Evolutionary conservation across 2,113 vertebrate genomes (phyloP).

Genomic region (Phodopus roborovskii): DNA sequence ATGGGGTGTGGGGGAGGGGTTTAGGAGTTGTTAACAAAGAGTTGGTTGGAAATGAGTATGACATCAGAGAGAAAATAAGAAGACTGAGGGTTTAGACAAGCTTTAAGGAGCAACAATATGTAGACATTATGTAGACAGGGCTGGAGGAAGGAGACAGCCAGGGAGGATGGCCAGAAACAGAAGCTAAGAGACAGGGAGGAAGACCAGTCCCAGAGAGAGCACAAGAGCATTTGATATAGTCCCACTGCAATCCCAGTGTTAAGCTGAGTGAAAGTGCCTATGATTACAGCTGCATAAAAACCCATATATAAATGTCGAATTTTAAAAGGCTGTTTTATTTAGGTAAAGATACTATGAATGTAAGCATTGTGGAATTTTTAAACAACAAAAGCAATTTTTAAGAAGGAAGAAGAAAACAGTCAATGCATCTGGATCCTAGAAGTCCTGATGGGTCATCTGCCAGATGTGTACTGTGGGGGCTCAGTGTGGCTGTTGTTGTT

Average conservation of each 20-base stretch:
- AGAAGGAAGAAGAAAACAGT: slow-evolving; percentile 12
- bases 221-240: background rate
- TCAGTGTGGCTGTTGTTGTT: background rate
- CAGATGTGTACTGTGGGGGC: background rate
- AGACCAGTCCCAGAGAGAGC: background rate
- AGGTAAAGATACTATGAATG: background rate
- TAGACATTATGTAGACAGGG: background rate
- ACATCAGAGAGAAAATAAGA: background rate
- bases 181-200: background rate
- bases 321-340: slow-evolving; percentile 43
- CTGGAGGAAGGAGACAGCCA: background rate
- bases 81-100: background rate
- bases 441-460: background rate
- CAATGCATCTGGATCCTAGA: background rate
- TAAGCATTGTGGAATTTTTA: slow-evolving; percentile 44
- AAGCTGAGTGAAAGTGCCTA: background rate
- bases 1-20: accelerated
- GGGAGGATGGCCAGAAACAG: background rate
- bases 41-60: background rate
- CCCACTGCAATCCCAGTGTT: too few relatives aligned
- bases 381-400: slow-evolving; percentile 38
- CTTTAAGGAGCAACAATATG: background rate
- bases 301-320: slow-evolving; percentile 12
- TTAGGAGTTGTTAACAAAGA: background rate
- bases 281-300: background rate